phyloP scores from a whole-genome alignment of 2,888 invertebrate genomes.

The Bembecia ichneumoniformis region DNA sequence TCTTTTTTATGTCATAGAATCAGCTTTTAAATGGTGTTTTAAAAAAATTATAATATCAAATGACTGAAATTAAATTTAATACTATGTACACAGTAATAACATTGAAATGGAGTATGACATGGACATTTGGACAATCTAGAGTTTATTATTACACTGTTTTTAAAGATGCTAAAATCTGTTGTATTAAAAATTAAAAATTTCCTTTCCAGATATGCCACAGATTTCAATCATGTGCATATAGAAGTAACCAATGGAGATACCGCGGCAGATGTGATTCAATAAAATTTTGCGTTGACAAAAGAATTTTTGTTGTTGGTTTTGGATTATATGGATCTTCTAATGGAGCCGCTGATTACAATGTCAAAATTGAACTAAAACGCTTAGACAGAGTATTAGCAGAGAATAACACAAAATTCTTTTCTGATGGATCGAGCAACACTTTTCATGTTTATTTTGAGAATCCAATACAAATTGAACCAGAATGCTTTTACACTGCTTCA shows the following conservation, averaged over 20 bases:
- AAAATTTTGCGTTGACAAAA: constrained; percentile 95
- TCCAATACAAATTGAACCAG: constrained; percentile 91
- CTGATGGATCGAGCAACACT: constrained; percentile 96
- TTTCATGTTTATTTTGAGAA: constrained; percentile 88
- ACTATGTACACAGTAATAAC: too few species aligned
- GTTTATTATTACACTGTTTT: background rate
- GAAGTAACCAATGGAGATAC: constrained; percentile 98
- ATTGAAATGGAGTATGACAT: background rate
- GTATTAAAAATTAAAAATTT: background rate
- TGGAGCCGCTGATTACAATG: constrained; percentile 94
- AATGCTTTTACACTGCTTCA: constrained; percentile 95
- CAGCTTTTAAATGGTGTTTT: too few species aligned
- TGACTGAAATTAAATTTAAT: too few species aligned
- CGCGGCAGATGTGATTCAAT: constrained; percentile 96
- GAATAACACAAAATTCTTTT: constrained; percentile 94
- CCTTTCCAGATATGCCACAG: constrained; percentile 86
- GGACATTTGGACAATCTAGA: too few species aligned
- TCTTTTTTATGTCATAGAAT: too few species aligned
- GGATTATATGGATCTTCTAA: constrained; percentile 97
- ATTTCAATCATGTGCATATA: constrained; percentile 96
- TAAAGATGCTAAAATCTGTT: background rate
- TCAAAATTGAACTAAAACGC: constrained; percentile 93
- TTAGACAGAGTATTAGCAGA: constrained; percentile 90
- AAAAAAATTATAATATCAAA: too few species aligned
- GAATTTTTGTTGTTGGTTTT: constrained; percentile 96